Conservation (phyloP, 2,888 invertebrate species). For the Acrobasis suavella region DNA sequence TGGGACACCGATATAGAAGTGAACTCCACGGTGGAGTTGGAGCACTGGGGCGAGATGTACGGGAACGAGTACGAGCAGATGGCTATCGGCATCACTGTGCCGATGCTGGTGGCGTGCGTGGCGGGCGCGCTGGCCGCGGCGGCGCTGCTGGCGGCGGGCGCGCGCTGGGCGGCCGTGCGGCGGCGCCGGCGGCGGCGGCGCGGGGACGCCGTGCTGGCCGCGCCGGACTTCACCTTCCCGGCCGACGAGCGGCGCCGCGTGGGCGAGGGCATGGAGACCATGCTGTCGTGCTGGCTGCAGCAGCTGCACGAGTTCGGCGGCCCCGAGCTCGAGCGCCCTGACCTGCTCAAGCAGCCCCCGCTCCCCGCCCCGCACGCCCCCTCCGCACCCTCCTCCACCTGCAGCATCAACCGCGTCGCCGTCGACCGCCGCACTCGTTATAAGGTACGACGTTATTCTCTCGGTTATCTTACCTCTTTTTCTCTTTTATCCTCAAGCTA, state of each 20-base stretch:
- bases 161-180: slow-evolving; percentile 40
- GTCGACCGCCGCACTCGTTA: slow-evolving; percentile 90
- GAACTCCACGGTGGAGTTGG: slow-evolving; percentile 38
- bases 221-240: slow-evolving; percentile 51
- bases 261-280: slow-evolving; percentile 90
- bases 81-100: slow-evolving; percentile 25
- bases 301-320: slow-evolving; percentile 92
- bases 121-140: slow-evolving; percentile 33
- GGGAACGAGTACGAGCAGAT: slow-evolving; percentile 23
- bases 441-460: slow-evolving; percentile 82
- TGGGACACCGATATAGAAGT: slow-evolving; percentile 39
- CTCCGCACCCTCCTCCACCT: slow-evolving; percentile 78
- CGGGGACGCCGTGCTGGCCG: slow-evolving; percentile 45
- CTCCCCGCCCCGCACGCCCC: slow-evolving; percentile 66
- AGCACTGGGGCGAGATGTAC: slow-evolving; percentile 28
- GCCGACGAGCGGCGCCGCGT: slow-evolving; percentile 62
- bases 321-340: slow-evolving; percentile 92
- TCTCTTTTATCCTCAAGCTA: neutral
- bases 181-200: slow-evolving; percentile 45
- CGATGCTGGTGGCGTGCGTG: slow-evolving; percentile 31
- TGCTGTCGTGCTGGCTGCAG: slow-evolving; percentile 93
- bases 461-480: neutral
- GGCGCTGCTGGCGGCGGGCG: slow-evolving; percentile 30
- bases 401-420: slow-evolving; percentile 72
- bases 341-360: slow-evolving; percentile 89